Conservation (phyloP, 2,113 vertebrate species). For the Stegastes partitus region DNA sequence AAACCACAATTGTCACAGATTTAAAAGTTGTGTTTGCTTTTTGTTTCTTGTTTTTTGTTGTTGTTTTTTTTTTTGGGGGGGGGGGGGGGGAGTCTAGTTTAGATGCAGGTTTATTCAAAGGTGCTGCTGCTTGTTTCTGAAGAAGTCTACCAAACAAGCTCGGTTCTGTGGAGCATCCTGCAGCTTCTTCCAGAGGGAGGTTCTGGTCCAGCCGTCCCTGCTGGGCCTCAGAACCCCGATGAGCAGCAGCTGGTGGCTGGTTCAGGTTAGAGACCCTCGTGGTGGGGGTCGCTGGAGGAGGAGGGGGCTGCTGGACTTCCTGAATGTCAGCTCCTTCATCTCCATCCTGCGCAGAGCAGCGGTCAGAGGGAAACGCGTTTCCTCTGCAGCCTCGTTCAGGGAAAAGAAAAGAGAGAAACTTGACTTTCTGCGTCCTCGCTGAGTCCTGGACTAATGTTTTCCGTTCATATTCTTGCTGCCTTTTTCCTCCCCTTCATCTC, state of each 20-base stretch:
- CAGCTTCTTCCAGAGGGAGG: too few relatives aligned
- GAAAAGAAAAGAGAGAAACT: conserved; percentile 1
- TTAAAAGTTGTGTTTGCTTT: too few relatives aligned
- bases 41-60: too few relatives aligned
- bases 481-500: not conserved
- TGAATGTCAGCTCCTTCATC: conserved; percentile 62
- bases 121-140: too few relatives aligned
- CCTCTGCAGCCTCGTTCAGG: conserved; percentile 31
- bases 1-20: too few relatives aligned
- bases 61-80: too few relatives aligned
- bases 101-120: too few relatives aligned
- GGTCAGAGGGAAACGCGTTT: conserved; percentile 60
- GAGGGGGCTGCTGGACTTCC: conserved; percentile 39
- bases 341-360: conserved; percentile 44
- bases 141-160: too few relatives aligned
- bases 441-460: conserved; percentile 58
- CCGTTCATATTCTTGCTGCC: conserved; percentile 41
- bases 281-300: not conserved
- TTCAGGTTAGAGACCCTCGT: conserved; percentile 26
- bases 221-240: not conserved
- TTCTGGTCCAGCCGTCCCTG: too few relatives aligned
- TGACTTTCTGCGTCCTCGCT: conserved; percentile 35
- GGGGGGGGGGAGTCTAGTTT: too few relatives aligned
- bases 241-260: conserved; percentile 14
- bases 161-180: too few relatives aligned